These are phyloP conservation scores for Choreutis nemorana DNA, from an alignment of 2,888 invertebrate species.

Conservation along the genomic window DNA sequence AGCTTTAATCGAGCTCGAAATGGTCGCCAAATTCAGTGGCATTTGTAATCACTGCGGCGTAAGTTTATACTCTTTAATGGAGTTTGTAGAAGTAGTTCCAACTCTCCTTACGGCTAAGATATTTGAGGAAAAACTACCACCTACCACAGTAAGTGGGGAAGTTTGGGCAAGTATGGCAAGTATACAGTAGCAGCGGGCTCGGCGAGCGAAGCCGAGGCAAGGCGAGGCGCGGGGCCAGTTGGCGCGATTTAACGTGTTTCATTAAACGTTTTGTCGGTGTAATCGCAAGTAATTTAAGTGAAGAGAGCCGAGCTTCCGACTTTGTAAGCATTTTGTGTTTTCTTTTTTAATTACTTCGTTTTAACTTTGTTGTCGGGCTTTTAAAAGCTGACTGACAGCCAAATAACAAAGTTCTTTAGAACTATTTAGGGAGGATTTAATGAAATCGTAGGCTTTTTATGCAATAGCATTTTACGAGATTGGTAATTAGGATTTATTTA, in stretches of 20 bases:
- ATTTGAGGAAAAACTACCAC: constrained; percentile 63
- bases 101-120: constrained; percentile 63
- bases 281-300: constrained; percentile 66
- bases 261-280: constrained; percentile 66
- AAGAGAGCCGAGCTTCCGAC: constrained; percentile 64
- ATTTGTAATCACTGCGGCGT: constrained; percentile 56
- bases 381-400: constrained; percentile 65
- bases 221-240: constrained; percentile 35
- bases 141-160: constrained; percentile 55
- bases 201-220: constrained; percentile 19
- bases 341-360: constrained; percentile 67
- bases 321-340: constrained; percentile 66
- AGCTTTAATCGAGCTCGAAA: constrained; percentile 48
- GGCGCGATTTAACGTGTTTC: constrained; percentile 64
- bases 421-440: constrained; percentile 58
- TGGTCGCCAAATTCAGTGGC: constrained; percentile 51
- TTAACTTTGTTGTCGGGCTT: constrained; percentile 62
- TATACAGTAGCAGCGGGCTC: constrained; percentile 13
- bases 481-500: constrained; percentile 23
- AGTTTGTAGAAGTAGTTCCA: constrained; percentile 61
- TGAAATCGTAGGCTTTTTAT: constrained; percentile 51
- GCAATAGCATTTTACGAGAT: constrained; percentile 33
- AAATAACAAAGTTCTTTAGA: constrained; percentile 61
- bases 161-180: constrained; percentile 50
- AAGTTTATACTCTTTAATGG: constrained; percentile 63